Base-by-base conservation (phyloP, 2,797 vertebrate species). In the Tapirus indicus region DNA sequence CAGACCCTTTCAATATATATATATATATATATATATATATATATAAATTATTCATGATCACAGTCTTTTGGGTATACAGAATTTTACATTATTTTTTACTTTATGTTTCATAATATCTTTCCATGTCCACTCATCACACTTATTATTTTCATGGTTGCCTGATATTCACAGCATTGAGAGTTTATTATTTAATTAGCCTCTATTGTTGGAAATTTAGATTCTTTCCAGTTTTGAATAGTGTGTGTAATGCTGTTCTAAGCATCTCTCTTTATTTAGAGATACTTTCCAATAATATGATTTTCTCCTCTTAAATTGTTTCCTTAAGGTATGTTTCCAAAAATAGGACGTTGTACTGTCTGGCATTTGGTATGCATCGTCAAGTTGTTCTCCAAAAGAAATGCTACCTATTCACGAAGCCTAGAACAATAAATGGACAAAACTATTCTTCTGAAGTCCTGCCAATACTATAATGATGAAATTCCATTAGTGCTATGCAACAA, bases 221-320 rank as follows among this genome's bases (percentile, higher is more conserved):
- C 18, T 58, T 80, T 82, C 20, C 17, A 77, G 25, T 68, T 91
- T 77, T 78, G 10, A 13, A 41, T 25, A 52, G 9, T 71, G 11
- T 79, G 66, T 52, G 1, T 79, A 96, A 72, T 83, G 56, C 13
- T 85, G 32, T 49, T 88, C 38, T 93, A 78, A 71, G 54, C 23
- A n/a, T 49, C 18, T 71, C 21, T 66, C 25, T 88, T 94, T 86
- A 93, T 80, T 93, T 91, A 54, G 27, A 82, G 52, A 75, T 35
- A n/a, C 6, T 96, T 86, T 82, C 95, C 58, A 91, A 87, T 47
- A 95, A 88, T 90, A 72, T 66, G 4, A 74, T 92, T 86, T 92
- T 95, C 35, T 95, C 44, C 27, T 97, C n/a, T 84, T 96, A 44
- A 93, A 69, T 86, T 87, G 44, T 75, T 80, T 83, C 25, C 41